These are phyloP conservation scores for Hipparchia semele DNA, from an alignment of 2,888 invertebrate species.

Conservation along the genomic window DNA sequence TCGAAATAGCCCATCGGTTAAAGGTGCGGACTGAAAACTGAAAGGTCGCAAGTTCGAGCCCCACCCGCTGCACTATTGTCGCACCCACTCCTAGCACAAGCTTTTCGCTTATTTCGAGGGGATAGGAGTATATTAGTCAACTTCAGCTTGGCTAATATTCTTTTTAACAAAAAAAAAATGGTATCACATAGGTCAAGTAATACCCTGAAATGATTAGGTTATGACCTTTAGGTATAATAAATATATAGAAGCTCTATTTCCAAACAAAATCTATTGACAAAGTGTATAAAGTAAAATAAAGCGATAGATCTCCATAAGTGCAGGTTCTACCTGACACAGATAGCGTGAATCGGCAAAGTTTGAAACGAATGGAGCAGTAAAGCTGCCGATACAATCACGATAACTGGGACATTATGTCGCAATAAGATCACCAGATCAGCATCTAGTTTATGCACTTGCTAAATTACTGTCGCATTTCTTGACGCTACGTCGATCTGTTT, in stretches of 20 bases:
- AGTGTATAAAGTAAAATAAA: background rate
- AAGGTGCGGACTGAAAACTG: no score
- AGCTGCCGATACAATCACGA: constrained; percentile 30
- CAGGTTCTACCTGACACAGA: constrained; percentile 13
- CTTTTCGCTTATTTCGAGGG: no score
- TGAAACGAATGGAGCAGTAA: constrained; percentile 32
- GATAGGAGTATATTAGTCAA: no score
- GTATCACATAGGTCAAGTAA: no score
- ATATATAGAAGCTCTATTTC: no score
- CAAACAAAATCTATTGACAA: background rate
- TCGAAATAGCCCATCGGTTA: background rate
- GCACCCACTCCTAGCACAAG: no score
- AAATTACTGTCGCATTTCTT: background rate
- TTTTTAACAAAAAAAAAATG: no score
- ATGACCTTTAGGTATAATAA: no score
- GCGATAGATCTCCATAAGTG: constrained; percentile 5
- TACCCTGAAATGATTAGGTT: no score
- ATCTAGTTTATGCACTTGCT: background rate
- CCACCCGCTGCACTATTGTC: no score
- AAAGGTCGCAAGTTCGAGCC: no score
- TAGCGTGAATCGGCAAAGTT: constrained; percentile 29
- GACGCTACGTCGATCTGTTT: background rate
- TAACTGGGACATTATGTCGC: constrained; percentile 20
- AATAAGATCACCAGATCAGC: constrained; percentile 7
- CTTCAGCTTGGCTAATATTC: no score